These are phyloP conservation scores for Tineola bisselliella DNA, from an alignment of 2,888 invertebrate genomes.

Conservation along the genomic window DNA sequence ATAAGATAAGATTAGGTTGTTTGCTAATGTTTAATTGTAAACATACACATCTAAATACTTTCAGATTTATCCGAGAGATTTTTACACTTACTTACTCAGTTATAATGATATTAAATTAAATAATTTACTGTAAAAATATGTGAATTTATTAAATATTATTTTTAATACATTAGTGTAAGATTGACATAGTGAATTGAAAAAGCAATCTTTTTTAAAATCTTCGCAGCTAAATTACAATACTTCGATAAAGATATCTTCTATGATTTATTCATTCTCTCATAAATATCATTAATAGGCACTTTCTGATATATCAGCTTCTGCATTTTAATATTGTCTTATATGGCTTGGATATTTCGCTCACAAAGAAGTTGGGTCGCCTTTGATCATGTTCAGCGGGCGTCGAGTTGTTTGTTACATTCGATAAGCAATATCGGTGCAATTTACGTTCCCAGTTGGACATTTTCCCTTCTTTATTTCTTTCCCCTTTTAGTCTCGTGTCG, in stretches of 20 bases:
- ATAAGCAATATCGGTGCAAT: constrained; percentile 7
- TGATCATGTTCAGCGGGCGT: constrained; percentile 22
- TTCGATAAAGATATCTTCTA: not conserved
- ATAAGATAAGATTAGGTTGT: too few species aligned
- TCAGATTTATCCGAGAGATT: too few species aligned
- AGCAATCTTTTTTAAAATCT: too few species aligned
- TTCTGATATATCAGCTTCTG: constrained; percentile 1
- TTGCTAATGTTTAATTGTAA: too few species aligned
- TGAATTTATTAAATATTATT: too few species aligned
- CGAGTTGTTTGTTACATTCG: constrained; percentile 2
- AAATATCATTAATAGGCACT: not conserved
- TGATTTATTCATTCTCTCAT: not conserved
- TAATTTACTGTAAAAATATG: too few species aligned
- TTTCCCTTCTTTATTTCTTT: not conserved
- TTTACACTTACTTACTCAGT: too few species aligned
- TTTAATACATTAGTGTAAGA: too few species aligned
- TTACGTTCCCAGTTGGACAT: constrained; percentile 6
- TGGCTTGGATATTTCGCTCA: not conserved
- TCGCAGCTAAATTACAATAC: too few species aligned
- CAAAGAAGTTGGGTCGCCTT: constrained; percentile 18
- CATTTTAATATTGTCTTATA: not conserved
- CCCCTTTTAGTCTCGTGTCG: not conserved
- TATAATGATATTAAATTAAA: too few species aligned
- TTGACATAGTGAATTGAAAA: too few species aligned
- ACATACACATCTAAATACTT: too few species aligned